phyloP scores from a whole-genome alignment of 2,888 invertebrate genomes.

The Diogma glabrata region DNA sequence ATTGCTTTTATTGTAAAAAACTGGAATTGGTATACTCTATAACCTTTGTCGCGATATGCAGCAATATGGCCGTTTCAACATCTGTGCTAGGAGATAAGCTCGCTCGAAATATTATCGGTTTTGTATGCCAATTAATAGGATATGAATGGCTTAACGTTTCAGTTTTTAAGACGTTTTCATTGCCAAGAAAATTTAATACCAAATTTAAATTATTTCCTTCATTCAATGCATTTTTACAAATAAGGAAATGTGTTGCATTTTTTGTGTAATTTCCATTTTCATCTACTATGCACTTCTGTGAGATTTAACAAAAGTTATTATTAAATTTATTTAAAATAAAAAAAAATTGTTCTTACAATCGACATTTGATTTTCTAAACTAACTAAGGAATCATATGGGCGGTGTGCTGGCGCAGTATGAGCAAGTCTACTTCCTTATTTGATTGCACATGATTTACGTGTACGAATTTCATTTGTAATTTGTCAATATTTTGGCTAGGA shows the following conservation, averaged over 20 bases:
- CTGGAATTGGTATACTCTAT: constrained; percentile 99
- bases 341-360: constrained; percentile 49
- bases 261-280: constrained; percentile 63
- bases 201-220: constrained; percentile 58
- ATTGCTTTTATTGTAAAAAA: constrained; percentile 52
- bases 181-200: constrained; percentile 43
- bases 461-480: constrained; percentile 40
- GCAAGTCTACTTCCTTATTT: constrained; percentile 86
- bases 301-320: constrained; percentile 12
- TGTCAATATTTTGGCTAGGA: no score
- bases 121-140: constrained; percentile 97
- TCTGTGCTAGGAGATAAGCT: constrained; percentile 61
- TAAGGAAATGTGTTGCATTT: constrained; percentile 42
- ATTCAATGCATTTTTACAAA: constrained; percentile 55
- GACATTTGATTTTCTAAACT: constrained; percentile 57
- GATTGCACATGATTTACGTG: constrained; percentile 66
- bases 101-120: constrained; percentile 82
- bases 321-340: no score
- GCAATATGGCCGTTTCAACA: constrained; percentile 84
- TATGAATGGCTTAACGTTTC: constrained; percentile 72
- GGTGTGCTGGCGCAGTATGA: constrained; percentile 95
- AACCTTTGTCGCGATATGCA: constrained; percentile 93
- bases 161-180: constrained; percentile 49
- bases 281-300: constrained; percentile 74
- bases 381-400: constrained; percentile 86